A percentile compares a stretch with the other conserved stretches of the same genome.
phyloP scores from a whole-genome alignment of 2,888 invertebrate species.

The Netelia inedita region DNA sequence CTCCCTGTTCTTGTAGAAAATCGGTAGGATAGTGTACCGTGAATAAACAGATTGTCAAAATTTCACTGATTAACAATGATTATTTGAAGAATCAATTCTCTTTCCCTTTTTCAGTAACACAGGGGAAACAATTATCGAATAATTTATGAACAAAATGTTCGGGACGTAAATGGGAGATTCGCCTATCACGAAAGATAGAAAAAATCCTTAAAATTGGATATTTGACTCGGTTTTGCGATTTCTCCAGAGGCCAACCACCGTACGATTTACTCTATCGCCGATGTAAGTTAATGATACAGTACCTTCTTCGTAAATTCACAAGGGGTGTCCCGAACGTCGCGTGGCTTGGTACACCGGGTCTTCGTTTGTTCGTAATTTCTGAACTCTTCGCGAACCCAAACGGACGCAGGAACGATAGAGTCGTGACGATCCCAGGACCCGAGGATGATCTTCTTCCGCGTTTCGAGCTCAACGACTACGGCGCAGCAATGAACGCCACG shows the following conservation, averaged over 20 bases:
- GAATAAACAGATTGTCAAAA: not conserved
- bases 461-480: constrained; percentile 55
- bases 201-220: not conserved
- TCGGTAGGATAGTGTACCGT: not conserved
- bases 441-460: constrained; percentile 66
- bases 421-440: constrained; percentile 70
- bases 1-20: not conserved
- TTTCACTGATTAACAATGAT: too few relatives aligned
- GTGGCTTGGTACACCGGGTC: constrained; percentile 13
- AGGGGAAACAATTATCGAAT: too few relatives aligned
- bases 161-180: not conserved
- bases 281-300: constrained; percentile 19
- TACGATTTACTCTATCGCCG: not conserved
- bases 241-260: not conserved
- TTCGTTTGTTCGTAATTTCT: constrained; percentile 39
- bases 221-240: not conserved
- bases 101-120: too few relatives aligned
- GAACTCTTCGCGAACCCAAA: constrained; percentile 51
- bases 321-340: constrained; percentile 44
- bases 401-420: constrained; percentile 45
- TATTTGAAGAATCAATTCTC: too few relatives aligned
- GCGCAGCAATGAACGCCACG: constrained; percentile 9
- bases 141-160: not conserved
- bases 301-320: constrained; percentile 43
- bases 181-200: not conserved